These are phyloP conservation scores for Sycophila texana DNA, from an alignment of 2,888 invertebrate species.

Conservation along the genomic window DNA sequence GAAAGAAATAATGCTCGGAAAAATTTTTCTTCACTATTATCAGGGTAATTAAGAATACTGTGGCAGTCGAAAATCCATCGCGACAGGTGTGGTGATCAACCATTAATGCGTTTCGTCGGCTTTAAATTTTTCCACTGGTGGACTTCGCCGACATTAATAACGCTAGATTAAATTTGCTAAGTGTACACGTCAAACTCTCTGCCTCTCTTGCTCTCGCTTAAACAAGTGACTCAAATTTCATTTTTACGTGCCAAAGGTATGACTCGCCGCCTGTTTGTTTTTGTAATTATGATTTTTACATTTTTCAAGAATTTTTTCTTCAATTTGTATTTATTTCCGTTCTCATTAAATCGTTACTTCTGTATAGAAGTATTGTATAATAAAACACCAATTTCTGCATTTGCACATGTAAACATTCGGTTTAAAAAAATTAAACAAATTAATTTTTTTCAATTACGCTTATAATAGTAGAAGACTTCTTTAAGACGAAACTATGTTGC, in stretches of 20 bases:
- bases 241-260: constrained; percentile 15
- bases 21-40: constrained; percentile 17
- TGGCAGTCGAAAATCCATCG: neutral
- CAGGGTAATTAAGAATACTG: constrained; percentile 11
- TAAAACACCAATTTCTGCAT: too few species aligned
- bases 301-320: neutral
- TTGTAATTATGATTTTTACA: neutral
- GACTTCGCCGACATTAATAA: constrained; percentile 3
- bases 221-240: constrained; percentile 24
- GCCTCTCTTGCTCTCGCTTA: constrained; percentile 1
- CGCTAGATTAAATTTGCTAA: constrained; percentile 14
- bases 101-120: neutral
- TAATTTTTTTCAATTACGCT: too few species aligned
- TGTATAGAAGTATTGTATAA: too few species aligned
- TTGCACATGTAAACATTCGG: too few species aligned
- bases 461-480: too few species aligned
- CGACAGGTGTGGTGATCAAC: constrained; percentile 3
- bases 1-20: constrained; percentile 8
- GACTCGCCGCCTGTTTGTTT: neutral
- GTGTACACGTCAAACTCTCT: neutral
- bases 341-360: too few species aligned
- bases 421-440: too few species aligned
- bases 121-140: constrained; percentile 10
- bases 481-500: too few species aligned
- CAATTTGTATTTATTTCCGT: too few species aligned